phyloP scores from a whole-genome alignment of 2,797 vertebrate species.

The Gymnoscopelus braueri region DNA sequence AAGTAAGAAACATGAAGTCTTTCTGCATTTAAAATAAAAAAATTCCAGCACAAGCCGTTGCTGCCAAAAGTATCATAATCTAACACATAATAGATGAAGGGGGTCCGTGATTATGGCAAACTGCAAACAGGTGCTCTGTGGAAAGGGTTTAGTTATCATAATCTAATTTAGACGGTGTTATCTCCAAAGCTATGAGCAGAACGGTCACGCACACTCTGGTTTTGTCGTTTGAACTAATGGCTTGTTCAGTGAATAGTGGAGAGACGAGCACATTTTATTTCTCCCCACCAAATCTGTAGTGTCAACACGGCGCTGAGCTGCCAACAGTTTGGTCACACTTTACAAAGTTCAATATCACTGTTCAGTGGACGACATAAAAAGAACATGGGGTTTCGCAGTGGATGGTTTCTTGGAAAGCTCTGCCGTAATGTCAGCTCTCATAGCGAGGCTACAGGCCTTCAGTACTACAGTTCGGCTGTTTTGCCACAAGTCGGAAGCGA shows the following conservation, averaged over 20 bases:
- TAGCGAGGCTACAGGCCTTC: slow-evolving; percentile 31
- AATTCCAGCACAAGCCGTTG: no score
- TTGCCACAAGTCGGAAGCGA: background rate
- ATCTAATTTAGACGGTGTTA: slow-evolving; percentile 14
- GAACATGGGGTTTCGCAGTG: slow-evolving; percentile 32
- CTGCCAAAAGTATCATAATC: no score
- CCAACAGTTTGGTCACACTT: slow-evolving; percentile 64
- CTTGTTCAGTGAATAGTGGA: slow-evolving; percentile 51
- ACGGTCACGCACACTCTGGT: slow-evolving; percentile 31
- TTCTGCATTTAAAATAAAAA: no score
- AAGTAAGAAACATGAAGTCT: no score
- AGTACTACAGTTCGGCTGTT: slow-evolving; percentile 6
- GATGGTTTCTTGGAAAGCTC: slow-evolving; percentile 10
- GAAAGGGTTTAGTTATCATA: no score
- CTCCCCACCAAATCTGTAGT: slow-evolving; percentile 8
- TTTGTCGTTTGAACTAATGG: slow-evolving; percentile 57
- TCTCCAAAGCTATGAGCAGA: slow-evolving; percentile 24
- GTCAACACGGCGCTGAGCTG: slow-evolving; percentile 49
- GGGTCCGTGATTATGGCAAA: no score
- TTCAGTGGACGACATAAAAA: slow-evolving; percentile 59
- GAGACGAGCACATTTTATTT: slow-evolving; percentile 50
- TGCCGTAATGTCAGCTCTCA: slow-evolving; percentile 21
- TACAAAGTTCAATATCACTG: slow-evolving; percentile 74
- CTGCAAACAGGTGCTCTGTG: no score
- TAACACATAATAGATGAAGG: no score